Conservation (phyloP, 64 coral and sea anemone genomes). For the Dendronephthya gigantea region DNA sequence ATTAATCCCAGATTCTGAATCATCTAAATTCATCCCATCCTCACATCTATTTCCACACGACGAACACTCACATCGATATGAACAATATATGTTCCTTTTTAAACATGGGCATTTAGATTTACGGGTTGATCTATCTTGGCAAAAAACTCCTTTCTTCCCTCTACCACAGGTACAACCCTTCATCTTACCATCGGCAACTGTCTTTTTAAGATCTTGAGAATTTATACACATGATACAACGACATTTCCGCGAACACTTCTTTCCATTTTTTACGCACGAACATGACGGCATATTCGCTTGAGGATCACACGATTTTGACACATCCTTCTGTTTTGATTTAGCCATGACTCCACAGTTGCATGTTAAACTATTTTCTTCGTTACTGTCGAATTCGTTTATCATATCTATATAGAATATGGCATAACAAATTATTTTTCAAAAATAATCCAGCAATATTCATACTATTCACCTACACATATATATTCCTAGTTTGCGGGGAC, state of each 20-base stretch:
- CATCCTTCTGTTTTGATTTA: background rate
- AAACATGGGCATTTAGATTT: constrained; percentile 34
- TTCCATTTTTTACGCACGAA: background rate
- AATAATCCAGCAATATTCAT: too few species aligned
- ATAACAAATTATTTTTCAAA: too few species aligned
- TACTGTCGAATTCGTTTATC: too few species aligned
- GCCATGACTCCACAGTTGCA: background rate
- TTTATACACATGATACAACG: background rate
- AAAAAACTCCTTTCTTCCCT: constrained; percentile 13
- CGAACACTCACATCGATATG: background rate
- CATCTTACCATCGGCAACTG: background rate
- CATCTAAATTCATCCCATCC: background rate
- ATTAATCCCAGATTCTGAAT: background rate
- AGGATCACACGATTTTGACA: background rate
- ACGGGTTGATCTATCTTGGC: background rate
- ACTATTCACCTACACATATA: too few species aligned
- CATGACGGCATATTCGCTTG: background rate
- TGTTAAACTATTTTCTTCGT: too few species aligned
- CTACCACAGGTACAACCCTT: constrained; percentile 25
- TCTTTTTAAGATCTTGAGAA: background rate
- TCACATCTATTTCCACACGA: background rate
- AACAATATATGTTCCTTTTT: background rate
- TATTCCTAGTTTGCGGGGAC: too few species aligned
- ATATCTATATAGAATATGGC: too few species aligned
- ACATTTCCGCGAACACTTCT: background rate